Evolutionary conservation across 2,113 vertebrate species (phyloP).

Genomic region (Pandion haliaetus): DNA sequence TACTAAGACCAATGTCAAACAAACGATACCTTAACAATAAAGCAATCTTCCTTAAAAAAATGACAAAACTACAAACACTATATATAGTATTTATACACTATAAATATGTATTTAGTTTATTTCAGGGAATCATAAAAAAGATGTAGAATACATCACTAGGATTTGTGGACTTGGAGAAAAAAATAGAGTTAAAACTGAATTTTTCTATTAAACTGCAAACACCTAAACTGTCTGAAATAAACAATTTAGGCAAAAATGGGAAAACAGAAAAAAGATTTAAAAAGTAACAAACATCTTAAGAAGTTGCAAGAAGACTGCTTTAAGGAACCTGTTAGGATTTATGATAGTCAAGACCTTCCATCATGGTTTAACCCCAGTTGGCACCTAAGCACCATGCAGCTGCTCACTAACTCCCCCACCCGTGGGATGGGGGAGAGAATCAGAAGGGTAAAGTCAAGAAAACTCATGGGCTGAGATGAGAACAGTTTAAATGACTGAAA

Average conservation of each 20-base stretch:
- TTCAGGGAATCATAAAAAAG: not conserved
- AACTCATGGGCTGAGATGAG: no score
- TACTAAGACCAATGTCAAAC: not conserved
- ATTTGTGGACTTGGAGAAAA: not conserved
- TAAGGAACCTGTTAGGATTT: not conserved
- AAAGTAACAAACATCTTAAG: not conserved
- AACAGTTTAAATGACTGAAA: no score
- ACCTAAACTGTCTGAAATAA: not conserved
- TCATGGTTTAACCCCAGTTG: no score
- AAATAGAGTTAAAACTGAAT: not conserved
- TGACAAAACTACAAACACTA: not conserved
- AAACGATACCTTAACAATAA: not conserved
- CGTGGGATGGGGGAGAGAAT: no score
- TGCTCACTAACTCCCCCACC: not conserved
- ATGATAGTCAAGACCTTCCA: not conserved
- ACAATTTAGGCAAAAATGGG: not conserved
- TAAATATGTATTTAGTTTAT: not conserved
- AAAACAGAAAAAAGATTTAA: not conserved
- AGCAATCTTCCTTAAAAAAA: not conserved
- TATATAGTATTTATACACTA: not conserved
- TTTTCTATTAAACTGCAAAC: not conserved
- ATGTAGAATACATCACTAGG: not conserved
- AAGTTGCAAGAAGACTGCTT: not conserved
- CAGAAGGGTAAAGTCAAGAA: no score
- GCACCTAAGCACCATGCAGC: not conserved